Evolutionary conservation across 2,113 vertebrate species (phyloP).

Genomic region (Psittacula cyanocephala): DNA sequence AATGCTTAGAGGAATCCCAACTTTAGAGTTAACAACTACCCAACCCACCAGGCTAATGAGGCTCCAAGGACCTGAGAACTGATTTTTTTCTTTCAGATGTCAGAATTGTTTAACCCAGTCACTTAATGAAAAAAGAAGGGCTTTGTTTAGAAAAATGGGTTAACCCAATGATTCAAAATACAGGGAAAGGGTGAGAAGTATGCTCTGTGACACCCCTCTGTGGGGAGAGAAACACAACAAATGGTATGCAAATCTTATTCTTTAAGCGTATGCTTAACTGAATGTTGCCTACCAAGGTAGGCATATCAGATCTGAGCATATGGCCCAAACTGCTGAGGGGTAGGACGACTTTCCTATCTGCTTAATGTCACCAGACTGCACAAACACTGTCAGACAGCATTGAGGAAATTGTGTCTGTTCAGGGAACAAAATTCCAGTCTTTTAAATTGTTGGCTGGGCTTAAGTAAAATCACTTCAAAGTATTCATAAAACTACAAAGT

Average conservation of each 20-base stretch:
- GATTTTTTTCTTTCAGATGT: not conserved
- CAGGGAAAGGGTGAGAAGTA: not conserved
- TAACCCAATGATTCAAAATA: not conserved
- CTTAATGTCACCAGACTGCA: not conserved
- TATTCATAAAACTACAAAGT: not conserved
- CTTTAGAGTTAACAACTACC: not conserved
- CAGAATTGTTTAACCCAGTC: not conserved
- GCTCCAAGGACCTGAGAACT: not conserved
- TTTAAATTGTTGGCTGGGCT: not conserved
- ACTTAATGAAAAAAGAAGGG: not conserved
- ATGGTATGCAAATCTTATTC: not conserved
- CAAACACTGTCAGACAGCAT: not conserved
- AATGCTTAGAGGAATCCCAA: not conserved
- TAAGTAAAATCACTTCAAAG: not conserved
- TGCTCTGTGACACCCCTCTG: rapidly evolving
- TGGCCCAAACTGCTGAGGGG: not conserved
- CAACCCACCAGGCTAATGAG: not conserved
- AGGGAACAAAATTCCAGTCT: not conserved
- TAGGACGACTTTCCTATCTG: rapidly evolving
- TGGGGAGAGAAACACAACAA: not conserved
- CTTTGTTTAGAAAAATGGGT: not conserved
- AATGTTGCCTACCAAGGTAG: not conserved
- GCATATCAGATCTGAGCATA: not conserved
- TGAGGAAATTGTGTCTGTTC: not conserved
- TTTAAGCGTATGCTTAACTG: not conserved